Base-by-base conservation (phyloP, 2,797 vertebrate genomes). In the Cheirogaleus major region DNA sequence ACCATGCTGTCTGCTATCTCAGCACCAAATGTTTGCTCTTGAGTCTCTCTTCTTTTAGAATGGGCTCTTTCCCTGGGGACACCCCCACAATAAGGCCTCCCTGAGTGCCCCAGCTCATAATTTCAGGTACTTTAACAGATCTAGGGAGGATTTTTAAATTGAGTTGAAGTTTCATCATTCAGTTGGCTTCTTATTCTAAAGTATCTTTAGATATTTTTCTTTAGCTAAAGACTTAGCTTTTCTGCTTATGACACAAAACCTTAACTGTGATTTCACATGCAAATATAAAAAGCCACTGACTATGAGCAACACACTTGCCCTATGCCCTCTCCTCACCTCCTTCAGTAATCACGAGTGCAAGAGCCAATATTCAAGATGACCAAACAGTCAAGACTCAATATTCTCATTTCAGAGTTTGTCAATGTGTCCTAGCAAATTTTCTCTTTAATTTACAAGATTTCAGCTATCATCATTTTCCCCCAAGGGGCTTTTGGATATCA, bases 381-480 rank as follows among this genome's bases (percentile, higher is more conserved):
- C 86, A 48, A 38, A 32, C 2, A 4, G 32, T 38, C 22, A 65
- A 91, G 89, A 2, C 7, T n/a, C 27, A 6, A 3, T n/a, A 10
- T 57, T 91, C 65, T 93, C 73, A n/a, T 55, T 38, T 95, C 25
- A 57, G 35, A 89, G 23, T 70, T 70, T 72, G 35, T 89, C 75
- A 48, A 90, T n/a, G 43, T 85, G 38, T 94, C 89, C 96, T 61
- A 32, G 83, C 95, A 91, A 69, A 94, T 73, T 73, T 73, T 94
- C 93, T 95, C 92, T 65, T 41, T 17, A 90, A 96, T 97, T 61
- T 96, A 83, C 72, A 72, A 17, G 50, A 97, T 97, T 97, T 95
- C 48, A 73, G 48, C 1, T 22, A 55, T 89, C 97, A 95, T 83
- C 80, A 12, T 95, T 88, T 23, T 55, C 25, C 85, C 95, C 89